Base-by-base conservation (phyloP, 1,140 invertebrate species). In the Cydia fagiglandana region DNA sequence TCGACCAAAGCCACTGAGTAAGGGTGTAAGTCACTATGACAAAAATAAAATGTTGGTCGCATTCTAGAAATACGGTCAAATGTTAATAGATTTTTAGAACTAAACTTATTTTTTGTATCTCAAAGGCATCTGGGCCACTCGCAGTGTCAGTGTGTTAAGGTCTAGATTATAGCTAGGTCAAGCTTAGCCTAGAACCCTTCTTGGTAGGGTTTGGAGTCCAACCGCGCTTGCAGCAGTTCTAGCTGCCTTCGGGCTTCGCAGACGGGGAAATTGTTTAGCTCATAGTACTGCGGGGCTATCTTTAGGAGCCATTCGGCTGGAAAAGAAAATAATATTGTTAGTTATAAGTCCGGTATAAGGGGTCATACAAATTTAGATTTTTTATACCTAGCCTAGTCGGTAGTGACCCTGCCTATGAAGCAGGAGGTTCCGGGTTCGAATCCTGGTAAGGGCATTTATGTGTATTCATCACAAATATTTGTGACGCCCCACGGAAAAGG, bases 281-380 rank as follows among this genome's bases (percentile, higher is more conserved):
- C 99, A 87, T 99, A 99, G 94, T 99, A 99, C 88, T 99, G 98
- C 0, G 99, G 98, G 0, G 99, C 98, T 79, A 99, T 96, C 86
- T 96, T 96, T 2, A 99, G 92, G n/a, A 99, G 93, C 98, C 97
- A 98, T 87, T 98, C 97, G 75, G 97, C 98, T 99, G 90, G 73
- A 94, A 94, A 76, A 38, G n/a, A 75, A 77, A 75, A 75, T 56
- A n/a, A 73, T 20, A 75, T 64, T 56, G 7, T 41, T 9, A 41
- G 38, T 2, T 41, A 38, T 34, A 5, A 5, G 30, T 34, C 30
- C 24, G 0, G 24, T 24, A 24, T 24, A 24, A 24, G 24, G 24
- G 24, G 24, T 24, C 24, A 24, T 24, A 0, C 24, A 24, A 24
- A 24, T 24, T 24, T 24, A 0, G 24, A 24, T 24, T 24, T 1